phyloP scores from a whole-genome alignment of 2,797 vertebrate genomes.

The Dallia pectoralis region DNA sequence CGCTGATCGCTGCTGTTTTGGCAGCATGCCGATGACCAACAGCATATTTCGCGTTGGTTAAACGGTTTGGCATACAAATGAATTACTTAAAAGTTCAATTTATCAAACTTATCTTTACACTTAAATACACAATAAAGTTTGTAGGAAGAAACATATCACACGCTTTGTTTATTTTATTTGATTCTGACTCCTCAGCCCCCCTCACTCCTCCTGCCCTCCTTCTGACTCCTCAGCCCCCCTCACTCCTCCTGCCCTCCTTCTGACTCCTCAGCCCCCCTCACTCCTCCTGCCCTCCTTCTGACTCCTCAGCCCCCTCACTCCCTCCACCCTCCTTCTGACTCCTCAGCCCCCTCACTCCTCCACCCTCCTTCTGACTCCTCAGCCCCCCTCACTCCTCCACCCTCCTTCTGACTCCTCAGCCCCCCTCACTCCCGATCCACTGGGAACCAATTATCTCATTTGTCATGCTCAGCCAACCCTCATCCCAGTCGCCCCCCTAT shows the following conservation, averaged over 20 bases:
- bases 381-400: neutral
- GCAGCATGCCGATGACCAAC: too few species aligned
- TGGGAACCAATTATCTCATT: conserved; percentile 71
- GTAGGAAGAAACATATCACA: too few species aligned
- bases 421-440: conserved; percentile 34
- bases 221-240: neutral
- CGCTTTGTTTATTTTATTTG: too few species aligned
- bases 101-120: too few species aligned
- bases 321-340: neutral
- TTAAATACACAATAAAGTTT: too few species aligned
- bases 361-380: neutral
- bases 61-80: too few species aligned
- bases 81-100: too few species aligned
- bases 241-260: neutral
- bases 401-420: neutral
- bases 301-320: neutral
- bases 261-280: neutral
- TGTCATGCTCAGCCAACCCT: conserved; percentile 50
- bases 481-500: conserved; percentile 15
- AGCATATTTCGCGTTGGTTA: too few species aligned
- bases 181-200: too few species aligned
- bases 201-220: neutral
- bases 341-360: neutral
- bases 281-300: neutral
- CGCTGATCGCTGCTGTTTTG: too few species aligned